Evolutionary conservation across 2,797 vertebrate species (phyloP).

Genomic region (Pseudocheirus occidentalis): DNA sequence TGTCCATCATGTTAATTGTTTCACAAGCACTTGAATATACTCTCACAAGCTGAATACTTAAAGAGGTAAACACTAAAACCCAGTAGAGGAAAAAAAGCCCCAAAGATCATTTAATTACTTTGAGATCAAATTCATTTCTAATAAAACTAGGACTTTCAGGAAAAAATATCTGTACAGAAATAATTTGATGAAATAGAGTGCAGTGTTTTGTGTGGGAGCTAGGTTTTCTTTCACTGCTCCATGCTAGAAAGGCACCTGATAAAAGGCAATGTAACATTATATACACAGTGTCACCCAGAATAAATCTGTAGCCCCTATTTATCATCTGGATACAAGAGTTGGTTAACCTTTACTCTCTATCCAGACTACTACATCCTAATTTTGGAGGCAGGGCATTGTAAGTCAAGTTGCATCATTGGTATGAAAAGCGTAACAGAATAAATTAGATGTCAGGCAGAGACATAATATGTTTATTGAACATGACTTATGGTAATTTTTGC

Average conservation of each 20-base stretch:
- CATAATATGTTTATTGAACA: constrained; percentile 25
- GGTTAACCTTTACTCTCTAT: constrained; percentile 60
- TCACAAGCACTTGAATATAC: constrained; percentile 49
- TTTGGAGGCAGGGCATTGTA: constrained; percentile 43
- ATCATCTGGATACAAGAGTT: constrained; percentile 42
- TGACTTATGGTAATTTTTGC: neutral
- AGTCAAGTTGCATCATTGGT: constrained; percentile 58
- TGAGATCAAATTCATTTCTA: constrained; percentile 45
- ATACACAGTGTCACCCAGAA: neutral
- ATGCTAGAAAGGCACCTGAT: constrained; percentile 9
- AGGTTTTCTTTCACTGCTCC: constrained; percentile 28
- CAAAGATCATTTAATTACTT: constrained; percentile 42
- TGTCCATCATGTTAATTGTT: constrained; percentile 47
- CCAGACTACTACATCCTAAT: constrained; percentile 47
- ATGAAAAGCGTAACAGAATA: constrained; percentile 40
- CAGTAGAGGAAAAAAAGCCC: constrained; percentile 37
- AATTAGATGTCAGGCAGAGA: constrained; percentile 57
- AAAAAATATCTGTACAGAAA: constrained; percentile 29
- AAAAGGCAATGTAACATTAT: constrained; percentile 1
- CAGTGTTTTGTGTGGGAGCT: neutral
- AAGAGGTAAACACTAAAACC: constrained; percentile 63
- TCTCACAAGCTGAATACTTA: constrained; percentile 46
- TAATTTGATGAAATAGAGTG: constrained; percentile 34
- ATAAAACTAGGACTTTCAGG: constrained; percentile 29
- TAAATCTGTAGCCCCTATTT: constrained; percentile 31